Conservation (phyloP, 2,113 vertebrate species). For the Megaleporinus macrocephalus region DNA sequence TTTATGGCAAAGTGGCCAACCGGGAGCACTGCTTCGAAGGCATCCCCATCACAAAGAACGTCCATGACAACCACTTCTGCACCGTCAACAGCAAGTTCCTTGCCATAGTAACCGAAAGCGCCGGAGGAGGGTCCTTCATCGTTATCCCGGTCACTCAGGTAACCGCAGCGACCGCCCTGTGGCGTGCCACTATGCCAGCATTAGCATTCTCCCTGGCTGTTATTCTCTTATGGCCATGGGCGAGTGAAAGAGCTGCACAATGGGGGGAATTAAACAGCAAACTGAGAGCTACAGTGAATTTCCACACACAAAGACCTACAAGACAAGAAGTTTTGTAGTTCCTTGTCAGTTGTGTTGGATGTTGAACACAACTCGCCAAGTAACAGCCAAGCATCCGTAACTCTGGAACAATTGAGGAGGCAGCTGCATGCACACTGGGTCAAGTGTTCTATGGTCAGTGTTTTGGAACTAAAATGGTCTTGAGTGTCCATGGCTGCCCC, state of each 20-base stretch:
- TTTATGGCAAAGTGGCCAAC: conserved; percentile 94
- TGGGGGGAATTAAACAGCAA: conserved; percentile 17
- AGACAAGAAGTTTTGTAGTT: conserved; percentile 9
- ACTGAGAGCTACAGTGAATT: neutral
- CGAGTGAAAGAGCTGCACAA: conserved; percentile 35
- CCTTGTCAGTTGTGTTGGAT: neutral
- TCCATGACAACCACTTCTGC: conserved; percentile 98
- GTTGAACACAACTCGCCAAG: conserved; percentile 5
- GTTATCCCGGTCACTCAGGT: conserved; percentile 94
- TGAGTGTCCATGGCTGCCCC: neutral
- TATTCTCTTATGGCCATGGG: conserved; percentile 1
- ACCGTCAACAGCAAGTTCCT: conserved; percentile 93
- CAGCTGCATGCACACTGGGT: neutral
- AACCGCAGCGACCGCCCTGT: conserved; percentile 45
- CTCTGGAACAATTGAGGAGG: neutral
- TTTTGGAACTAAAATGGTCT: conserved; percentile 4
- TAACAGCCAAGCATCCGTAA: conserved; percentile 26
- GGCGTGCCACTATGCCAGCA: neutral
- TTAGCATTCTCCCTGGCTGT: neutral
- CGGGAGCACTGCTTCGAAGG: conserved; percentile 96
- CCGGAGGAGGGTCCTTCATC: conserved; percentile 92
- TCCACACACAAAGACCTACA: conserved; percentile 14
- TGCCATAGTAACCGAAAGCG: conserved; percentile 93
- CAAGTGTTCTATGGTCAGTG: neutral
- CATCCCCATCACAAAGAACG: conserved; percentile 96